A percentile compares a stretch with the other conserved stretches of the same genome.
Conservation (phyloP, 2,113 vertebrate genomes). For the Thymallus thymallus region DNA sequence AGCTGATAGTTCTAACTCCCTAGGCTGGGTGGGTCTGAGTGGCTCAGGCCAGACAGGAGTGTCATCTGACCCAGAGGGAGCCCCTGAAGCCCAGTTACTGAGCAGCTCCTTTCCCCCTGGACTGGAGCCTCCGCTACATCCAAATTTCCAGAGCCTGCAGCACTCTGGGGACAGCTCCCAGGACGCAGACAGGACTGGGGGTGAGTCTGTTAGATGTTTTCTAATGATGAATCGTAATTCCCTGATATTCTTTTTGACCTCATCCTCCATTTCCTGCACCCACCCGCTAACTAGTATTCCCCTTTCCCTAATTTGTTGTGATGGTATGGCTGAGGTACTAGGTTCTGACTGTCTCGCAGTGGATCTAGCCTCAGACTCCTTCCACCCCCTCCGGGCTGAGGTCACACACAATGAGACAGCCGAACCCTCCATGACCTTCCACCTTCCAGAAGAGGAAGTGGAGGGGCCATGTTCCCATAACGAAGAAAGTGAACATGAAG, state of each 20-base stretch:
- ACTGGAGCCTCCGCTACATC: neutral
- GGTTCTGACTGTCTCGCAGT: neutral
- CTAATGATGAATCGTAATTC: too few relatives aligned
- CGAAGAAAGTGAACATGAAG: neutral
- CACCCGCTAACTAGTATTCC: too few relatives aligned
- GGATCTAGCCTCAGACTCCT: conserved; percentile 65
- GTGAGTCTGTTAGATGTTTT: conserved; percentile 10
- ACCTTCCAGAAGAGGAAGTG: conserved; percentile 29
- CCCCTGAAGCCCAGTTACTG: conserved; percentile 19
- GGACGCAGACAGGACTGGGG: conserved; percentile 24
- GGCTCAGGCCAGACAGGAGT: conserved; percentile 5
- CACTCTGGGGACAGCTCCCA: neutral
- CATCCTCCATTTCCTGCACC: too few relatives aligned
- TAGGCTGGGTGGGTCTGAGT: neutral
- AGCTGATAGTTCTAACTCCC: neutral
- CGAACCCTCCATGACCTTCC: conserved; percentile 50
- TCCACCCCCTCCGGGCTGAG: conserved; percentile 72
- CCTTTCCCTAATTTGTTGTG: too few relatives aligned
- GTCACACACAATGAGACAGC: conserved; percentile 58
- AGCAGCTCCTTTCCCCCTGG: neutral
- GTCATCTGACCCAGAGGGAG: neutral
- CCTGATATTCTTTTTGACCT: too few relatives aligned
- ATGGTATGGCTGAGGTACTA: too few relatives aligned
- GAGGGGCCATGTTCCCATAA: neutral
- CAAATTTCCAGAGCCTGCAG: neutral